phyloP scores from a whole-genome alignment of 1,140 invertebrate species.

The Ceratina japonica region DNA sequence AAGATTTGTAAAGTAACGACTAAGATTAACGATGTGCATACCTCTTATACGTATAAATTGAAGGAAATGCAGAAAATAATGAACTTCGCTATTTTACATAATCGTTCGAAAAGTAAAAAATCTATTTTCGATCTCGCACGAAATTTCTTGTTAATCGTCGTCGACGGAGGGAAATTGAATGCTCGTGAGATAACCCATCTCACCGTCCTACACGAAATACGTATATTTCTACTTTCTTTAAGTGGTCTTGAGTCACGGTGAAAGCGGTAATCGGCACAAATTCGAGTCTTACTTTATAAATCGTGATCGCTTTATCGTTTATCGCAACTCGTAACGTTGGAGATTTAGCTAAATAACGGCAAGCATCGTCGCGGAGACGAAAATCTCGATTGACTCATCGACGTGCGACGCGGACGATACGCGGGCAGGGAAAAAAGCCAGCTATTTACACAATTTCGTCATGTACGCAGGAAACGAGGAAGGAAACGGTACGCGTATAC shows the following conservation, averaged over 20 bases:
- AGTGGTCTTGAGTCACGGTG: constrained; percentile 76
- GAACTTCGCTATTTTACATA: not conserved
- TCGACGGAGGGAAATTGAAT: too few species aligned
- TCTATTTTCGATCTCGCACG: not conserved
- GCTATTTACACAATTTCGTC: constrained; percentile 50
- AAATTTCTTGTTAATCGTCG: too few species aligned
- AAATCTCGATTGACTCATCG: constrained; percentile 33
- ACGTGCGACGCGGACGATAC: constrained; percentile 20
- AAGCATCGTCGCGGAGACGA: constrained; percentile 5
- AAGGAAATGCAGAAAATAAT: constrained; percentile 14
- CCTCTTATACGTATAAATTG: not conserved
- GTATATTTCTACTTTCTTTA: constrained; percentile 55
- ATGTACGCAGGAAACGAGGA: constrained; percentile 31
- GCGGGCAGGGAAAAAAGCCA: constrained; percentile 3
- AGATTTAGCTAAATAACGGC: constrained; percentile 12
- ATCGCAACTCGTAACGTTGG: constrained; percentile 4
- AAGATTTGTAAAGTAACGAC: not conserved
- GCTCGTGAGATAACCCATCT: constrained; percentile 30
- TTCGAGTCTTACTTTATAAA: constrained; percentile 19
- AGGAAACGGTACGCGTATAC: constrained; percentile 6
- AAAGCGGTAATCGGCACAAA: constrained; percentile 66
- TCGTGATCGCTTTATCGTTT: constrained; percentile 16
- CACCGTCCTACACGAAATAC: constrained; percentile 49
- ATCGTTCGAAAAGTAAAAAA: not conserved
- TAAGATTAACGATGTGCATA: not conserved